Evolutionary conservation across 2,113 vertebrate species (phyloP), one percentile per base, ranked within the genome.

Genomic region (Anser brachyrhynchus): DNA sequence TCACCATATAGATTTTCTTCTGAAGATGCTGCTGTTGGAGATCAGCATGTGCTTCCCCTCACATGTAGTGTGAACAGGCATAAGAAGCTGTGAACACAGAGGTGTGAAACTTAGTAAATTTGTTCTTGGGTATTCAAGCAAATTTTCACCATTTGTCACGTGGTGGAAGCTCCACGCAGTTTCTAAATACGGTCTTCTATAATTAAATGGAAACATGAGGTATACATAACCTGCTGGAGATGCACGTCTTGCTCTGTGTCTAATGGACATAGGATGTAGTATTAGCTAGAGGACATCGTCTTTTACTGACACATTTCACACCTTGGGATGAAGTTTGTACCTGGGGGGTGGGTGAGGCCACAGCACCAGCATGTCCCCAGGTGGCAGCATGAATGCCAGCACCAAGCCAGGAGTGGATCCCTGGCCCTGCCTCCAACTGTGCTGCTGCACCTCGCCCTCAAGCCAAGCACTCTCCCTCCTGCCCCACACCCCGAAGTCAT

Each of bases 121-220:
- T 8, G 5, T 33, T 54, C 23, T 76, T 2, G 1, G 2, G 3
- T 49, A 43, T 43, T 57, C 10, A 78, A 13, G 23, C 9, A 82
- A 29, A 11, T 70, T 76, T 58, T 62, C 41, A 28, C 25, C 3
- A 0, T 49, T 49, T 61, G 19, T 29, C 0, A 0, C 25, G 4
- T n/a, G 29, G 52, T 22, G 13, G 49, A 0, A 1, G 16, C n/a
- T 77, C 16, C n/a, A 49, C 0, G 0, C 1, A 31, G 22, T 35
- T 61, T 7, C 19, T 85, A 49, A 82, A 29, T 46, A 54, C 3
- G 1, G 2, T 9, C 6, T 62, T 55, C 6, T 77, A 70, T 52
- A 19, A 66, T 33, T 41, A 46, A 70, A 54, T 19, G 25, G 31
- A 87, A 62, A 37, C 5, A 29, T 8, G 2, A 9, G 57, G 33